phyloP scores from a whole-genome alignment of 2,113 vertebrate species.

The Electrona antarctica region DNA sequence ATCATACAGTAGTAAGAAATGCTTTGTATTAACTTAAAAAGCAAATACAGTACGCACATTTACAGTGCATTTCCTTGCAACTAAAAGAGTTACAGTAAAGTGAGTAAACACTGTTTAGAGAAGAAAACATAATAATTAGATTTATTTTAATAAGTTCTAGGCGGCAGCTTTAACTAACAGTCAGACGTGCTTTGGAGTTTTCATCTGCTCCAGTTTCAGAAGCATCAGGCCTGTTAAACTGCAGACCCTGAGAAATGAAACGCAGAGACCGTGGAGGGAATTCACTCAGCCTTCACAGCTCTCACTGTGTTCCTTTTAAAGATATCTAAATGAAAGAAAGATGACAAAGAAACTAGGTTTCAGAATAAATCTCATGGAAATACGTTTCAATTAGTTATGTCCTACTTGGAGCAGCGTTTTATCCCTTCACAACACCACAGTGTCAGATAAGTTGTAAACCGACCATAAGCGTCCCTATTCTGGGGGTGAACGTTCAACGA shows the following conservation, averaged over 20 bases:
- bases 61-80: too few relatives aligned
- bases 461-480: too few relatives aligned
- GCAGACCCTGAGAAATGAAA: conserved; percentile 12
- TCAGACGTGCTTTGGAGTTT: conserved; percentile 15
- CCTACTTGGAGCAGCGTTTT: not conserved
- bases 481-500: too few relatives aligned
- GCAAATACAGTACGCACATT: too few relatives aligned
- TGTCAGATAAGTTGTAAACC: too few relatives aligned
- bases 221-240: not conserved
- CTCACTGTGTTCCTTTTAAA: conserved; percentile 8
- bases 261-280: conserved; percentile 2
- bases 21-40: too few relatives aligned
- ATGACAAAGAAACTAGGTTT: not conserved
- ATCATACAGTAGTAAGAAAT: too few relatives aligned
- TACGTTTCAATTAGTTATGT: not conserved
- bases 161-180: conserved; percentile 12
- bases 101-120: not conserved
- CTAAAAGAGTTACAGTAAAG: too few relatives aligned
- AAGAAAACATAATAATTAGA: not conserved
- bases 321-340: conserved; percentile 5
- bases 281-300: conserved; percentile 24
- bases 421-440: too few relatives aligned
- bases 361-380: not conserved
- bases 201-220: conserved; percentile 29
- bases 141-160: not conserved